Percentiles rank a stretch among this genome's conserved stretches.
phyloP scores from a whole-genome alignment of 2,888 invertebrate genomes.

The Lochmaea capreae region DNA sequence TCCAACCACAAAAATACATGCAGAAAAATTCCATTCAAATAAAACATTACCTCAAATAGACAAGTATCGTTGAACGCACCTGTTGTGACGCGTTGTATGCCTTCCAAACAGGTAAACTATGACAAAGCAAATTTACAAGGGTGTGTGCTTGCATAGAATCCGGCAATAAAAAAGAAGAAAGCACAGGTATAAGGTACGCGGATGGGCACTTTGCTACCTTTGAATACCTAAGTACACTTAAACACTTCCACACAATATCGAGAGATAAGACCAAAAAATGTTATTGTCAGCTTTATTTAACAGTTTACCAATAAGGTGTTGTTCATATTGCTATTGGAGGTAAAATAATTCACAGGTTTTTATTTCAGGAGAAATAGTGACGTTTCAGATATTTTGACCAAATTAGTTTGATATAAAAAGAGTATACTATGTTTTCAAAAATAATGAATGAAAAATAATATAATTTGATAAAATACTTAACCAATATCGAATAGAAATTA shows the following conservation, averaged over 20 bases:
- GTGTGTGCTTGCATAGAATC: conserved; percentile 30
- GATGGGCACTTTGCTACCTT: conserved; percentile 35
- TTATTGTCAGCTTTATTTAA: neutral
- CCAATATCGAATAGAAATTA: too few relatives aligned
- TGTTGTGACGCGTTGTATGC: conserved; percentile 21
- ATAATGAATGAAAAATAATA: too few relatives aligned
- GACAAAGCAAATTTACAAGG: conserved; percentile 40
- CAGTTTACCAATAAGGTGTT: neutral
- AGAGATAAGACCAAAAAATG: conserved; percentile 18
- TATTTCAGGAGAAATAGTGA: neutral
- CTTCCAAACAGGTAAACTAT: conserved; percentile 39
- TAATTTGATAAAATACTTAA: too few relatives aligned
- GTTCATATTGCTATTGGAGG: neutral
- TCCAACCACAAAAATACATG: conserved; percentile 7
- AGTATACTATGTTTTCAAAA: too few relatives aligned
- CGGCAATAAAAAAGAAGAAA: conserved; percentile 26
- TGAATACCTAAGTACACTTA: conserved; percentile 33
- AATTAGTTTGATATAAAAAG: too few relatives aligned
- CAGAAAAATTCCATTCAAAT: conserved; percentile 9
- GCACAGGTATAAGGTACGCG: conserved; percentile 22
- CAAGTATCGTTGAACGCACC: conserved; percentile 23
- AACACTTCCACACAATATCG: conserved; percentile 25
- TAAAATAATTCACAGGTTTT: neutral
- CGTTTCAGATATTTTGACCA: too few relatives aligned
- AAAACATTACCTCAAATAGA: conserved; percentile 2